Percentiles rank a stretch among this genome's conserved stretches.
Evolutionary conservation across 2,113 vertebrate genomes (phyloP).

Genomic region (Catharus minimus): DNA sequence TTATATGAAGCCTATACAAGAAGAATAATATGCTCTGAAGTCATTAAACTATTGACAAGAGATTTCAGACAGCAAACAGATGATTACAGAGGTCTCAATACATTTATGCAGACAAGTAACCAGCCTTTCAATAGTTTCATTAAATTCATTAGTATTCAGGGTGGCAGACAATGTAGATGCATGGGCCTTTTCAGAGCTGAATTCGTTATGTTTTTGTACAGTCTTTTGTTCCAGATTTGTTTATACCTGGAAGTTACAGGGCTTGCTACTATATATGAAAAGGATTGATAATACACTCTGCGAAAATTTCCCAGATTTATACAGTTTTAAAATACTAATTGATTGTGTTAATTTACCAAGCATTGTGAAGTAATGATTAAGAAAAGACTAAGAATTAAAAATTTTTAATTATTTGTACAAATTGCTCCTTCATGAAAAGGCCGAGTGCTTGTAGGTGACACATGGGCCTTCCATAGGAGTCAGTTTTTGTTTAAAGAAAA

Average conservation of each 20-base stretch:
- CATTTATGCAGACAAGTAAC: conserved; percentile 48
- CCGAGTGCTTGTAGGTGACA: background rate
- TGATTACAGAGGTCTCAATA: conserved; percentile 57
- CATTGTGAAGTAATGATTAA: background rate
- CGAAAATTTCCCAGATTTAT: background rate
- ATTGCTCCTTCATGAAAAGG: background rate
- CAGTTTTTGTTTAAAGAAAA: background rate
- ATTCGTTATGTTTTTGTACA: conserved; percentile 54
- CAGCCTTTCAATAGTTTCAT: conserved; percentile 58
- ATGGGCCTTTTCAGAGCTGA: conserved; percentile 52
- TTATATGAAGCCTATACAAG: conserved; percentile 59
- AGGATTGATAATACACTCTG: background rate
- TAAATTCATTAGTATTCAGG: conserved; percentile 62
- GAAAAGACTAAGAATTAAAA: background rate
- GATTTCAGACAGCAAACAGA: conserved; percentile 60
- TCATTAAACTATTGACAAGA: conserved; percentile 65
- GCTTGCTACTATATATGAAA: background rate
- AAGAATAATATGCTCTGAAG: conserved; percentile 56
- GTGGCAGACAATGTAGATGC: conserved; percentile 50
- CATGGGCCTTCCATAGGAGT: background rate
- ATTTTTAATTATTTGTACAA: background rate
- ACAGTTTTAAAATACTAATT: background rate
- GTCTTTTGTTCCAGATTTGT: conserved; percentile 52
- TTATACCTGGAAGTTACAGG: conserved; percentile 36
- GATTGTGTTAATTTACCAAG: background rate